These are phyloP conservation scores for Temnothorax ravouxi DNA, from an alignment of 2,888 invertebrate genomes.

Conservation along the genomic window DNA sequence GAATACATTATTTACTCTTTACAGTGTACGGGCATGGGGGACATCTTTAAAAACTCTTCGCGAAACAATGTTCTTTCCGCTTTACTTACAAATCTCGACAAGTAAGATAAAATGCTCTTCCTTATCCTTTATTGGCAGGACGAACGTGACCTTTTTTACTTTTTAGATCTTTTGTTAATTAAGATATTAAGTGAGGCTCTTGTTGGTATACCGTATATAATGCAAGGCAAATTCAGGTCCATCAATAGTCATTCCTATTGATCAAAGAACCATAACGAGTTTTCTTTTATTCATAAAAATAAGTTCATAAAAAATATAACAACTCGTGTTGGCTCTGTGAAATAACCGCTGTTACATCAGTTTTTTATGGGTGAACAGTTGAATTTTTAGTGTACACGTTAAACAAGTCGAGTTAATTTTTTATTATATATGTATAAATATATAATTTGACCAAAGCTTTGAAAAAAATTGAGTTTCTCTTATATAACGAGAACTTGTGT, in stretches of 20 bases:
- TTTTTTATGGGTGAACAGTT: constrained; percentile 23
- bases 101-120: constrained; percentile 45
- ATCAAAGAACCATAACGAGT: constrained; percentile 43
- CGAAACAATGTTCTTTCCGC: constrained; percentile 57
- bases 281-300: constrained; percentile 22
- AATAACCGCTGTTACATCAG: constrained; percentile 14
- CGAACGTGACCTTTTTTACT: constrained; percentile 29
- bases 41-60: constrained; percentile 52
- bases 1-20: constrained; percentile 73
- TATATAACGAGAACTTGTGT: constrained; percentile 36
- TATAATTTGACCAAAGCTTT: constrained; percentile 48
- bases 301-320: constrained; percentile 38
- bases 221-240: constrained; percentile 71
- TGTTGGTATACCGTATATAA: constrained; percentile 48
- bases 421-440: constrained; percentile 47
- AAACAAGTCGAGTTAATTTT: constrained; percentile 30
- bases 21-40: constrained; percentile 55
- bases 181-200: constrained; percentile 40
- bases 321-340: constrained; percentile 21
- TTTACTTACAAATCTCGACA: constrained; percentile 39
- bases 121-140: constrained; percentile 62
- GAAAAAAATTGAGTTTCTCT: constrained; percentile 49
- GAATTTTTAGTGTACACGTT: constrained; percentile 10
- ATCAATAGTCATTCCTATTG: constrained; percentile 57
- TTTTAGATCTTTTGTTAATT: constrained; percentile 14